These are phyloP conservation scores for Sinopyrophorus schimmeli DNA, from an alignment of 2,888 invertebrate species.

Conservation along the genomic window DNA sequence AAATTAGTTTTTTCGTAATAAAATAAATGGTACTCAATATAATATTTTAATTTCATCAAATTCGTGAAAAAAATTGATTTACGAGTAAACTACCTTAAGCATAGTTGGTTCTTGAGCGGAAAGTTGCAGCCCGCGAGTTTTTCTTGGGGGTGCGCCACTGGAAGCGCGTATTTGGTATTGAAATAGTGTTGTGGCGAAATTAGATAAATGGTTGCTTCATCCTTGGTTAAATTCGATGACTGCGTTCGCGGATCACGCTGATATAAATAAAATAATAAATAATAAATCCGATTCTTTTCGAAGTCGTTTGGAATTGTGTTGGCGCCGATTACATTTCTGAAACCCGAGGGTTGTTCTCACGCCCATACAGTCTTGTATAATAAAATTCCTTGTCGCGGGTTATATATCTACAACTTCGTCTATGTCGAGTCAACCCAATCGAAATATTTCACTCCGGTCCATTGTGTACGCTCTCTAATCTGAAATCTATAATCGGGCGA, in stretches of 20 bases:
- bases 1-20: too few species aligned
- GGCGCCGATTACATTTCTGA: constrained; percentile 38
- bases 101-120: too few species aligned
- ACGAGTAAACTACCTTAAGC: too few species aligned
- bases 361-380: constrained; percentile 37
- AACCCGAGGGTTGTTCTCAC: constrained; percentile 38
- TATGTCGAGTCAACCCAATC: constrained; percentile 35
- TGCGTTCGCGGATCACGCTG: constrained; percentile 17
- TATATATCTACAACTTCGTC: constrained; percentile 39
- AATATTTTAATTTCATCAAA: too few species aligned
- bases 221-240: constrained; percentile 25
- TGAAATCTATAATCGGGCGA: constrained; percentile 26
- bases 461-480: constrained; percentile 20
- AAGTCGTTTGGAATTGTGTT: constrained; percentile 37
- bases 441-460: constrained; percentile 35
- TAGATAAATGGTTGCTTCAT: constrained; percentile 16
- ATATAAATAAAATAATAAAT: constrained; percentile 36
- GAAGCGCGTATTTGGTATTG: not conserved
- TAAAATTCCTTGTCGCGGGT: constrained; percentile 41
- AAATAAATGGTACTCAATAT: too few species aligned
- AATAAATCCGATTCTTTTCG: constrained; percentile 38
- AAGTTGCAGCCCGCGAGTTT: too few species aligned
- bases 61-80: too few species aligned
- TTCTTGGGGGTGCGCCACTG: too few species aligned
- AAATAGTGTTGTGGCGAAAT: too few species aligned